These are phyloP conservation scores for Carettochelys insculpta DNA, from an alignment of 2,113 vertebrate genomes.

Conservation along the genomic window DNA sequence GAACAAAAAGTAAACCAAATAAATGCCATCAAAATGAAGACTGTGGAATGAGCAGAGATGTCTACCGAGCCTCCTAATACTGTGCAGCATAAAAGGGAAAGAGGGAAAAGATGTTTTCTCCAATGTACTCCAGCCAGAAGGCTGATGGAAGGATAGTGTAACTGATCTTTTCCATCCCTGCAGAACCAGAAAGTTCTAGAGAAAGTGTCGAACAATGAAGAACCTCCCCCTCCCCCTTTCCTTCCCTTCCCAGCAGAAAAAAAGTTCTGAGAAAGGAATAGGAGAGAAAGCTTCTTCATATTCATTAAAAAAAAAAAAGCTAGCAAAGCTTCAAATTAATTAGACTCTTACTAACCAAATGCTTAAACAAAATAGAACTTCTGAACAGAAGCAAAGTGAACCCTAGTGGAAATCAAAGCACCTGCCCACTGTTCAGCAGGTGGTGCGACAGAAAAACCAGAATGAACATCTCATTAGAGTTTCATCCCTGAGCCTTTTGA, in stretches of 20 bases:
- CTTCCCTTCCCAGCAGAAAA: neutral
- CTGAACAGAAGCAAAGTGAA: neutral
- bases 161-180: neutral
- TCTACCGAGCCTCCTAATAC: neutral
- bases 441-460: neutral
- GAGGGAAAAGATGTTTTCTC: neutral
- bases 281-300: neutral
- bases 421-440: neutral
- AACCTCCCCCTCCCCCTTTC: neutral
- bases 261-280: neutral
- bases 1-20: neutral
- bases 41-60: neutral
- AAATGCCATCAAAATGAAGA: neutral
- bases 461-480: slow-evolving; percentile 3
- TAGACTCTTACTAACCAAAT: neutral
- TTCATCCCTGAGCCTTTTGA: neutral
- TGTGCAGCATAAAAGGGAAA: neutral
- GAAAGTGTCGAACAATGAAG: neutral
- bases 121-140: neutral
- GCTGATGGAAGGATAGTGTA: neutral
- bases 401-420: neutral
- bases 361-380: neutral
- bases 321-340: neutral
- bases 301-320: too few relatives aligned
- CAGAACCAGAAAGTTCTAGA: neutral